phyloP scores from a whole-genome alignment of 2,888 invertebrate genomes.

The Digitonthophagus gazella region DNA sequence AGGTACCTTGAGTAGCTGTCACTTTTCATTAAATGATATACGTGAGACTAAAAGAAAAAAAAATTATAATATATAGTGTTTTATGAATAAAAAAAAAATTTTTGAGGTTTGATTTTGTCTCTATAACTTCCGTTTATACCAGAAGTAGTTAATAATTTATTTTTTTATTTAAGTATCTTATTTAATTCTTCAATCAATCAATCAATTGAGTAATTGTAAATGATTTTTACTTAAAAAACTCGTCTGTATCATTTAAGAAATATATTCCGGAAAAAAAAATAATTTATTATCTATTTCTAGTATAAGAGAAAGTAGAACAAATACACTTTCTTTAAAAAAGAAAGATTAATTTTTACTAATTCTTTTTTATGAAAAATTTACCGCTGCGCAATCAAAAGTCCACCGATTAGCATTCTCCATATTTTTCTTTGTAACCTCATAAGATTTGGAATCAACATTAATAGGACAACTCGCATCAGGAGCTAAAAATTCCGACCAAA shows the following conservation, averaged over 20 bases:
- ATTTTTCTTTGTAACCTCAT: slow-evolving; percentile 79
- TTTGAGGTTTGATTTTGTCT: neutral
- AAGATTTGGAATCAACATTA: slow-evolving; percentile 93
- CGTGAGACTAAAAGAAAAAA: slow-evolving; percentile 75
- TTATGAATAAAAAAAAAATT: neutral
- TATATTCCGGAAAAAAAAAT: no score
- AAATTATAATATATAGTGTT: neutral
- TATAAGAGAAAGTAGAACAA: no score
- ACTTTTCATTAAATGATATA: slow-evolving; percentile 98
- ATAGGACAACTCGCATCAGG: slow-evolving; percentile 94
- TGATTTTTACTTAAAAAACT: no score
- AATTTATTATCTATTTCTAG: no score
- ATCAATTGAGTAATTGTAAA: no score
- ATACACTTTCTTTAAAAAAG: no score
- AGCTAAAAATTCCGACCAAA: slow-evolving; percentile 92
- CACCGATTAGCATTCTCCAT: slow-evolving; percentile 84
- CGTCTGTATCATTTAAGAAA: no score
- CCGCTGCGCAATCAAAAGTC: slow-evolving; percentile 97
- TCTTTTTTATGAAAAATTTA: slow-evolving; percentile 55
- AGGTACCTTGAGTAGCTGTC: slow-evolving; percentile 98
- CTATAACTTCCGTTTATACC: no score
- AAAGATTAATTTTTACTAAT: no score
- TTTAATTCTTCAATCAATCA: no score
- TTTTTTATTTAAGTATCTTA: no score
- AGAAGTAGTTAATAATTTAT: no score